Conservation (phyloP, 35 echinoderm and acorn worm genomes). For the Anneissia japonica region DNA sequence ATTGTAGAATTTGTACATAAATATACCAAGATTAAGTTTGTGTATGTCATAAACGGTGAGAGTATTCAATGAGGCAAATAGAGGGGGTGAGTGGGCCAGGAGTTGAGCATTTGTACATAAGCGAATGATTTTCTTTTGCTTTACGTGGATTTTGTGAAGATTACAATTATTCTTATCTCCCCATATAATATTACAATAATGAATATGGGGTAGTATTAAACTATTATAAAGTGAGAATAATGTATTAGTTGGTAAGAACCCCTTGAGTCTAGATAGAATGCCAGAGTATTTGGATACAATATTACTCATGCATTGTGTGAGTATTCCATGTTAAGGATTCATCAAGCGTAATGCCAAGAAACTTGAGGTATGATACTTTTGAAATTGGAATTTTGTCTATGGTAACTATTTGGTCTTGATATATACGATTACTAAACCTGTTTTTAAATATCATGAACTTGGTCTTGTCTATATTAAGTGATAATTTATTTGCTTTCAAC, state of each 20-base stretch:
- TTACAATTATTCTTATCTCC: not conserved
- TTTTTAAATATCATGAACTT: constrained; percentile 31
- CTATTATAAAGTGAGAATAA: not conserved
- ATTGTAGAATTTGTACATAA: not conserved
- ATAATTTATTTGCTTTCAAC: constrained; percentile 17
- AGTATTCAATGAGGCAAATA: not conserved
- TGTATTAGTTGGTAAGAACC: not conserved
- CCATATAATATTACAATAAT: not conserved
- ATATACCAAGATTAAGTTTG: not conserved
- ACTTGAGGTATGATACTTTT: not conserved
- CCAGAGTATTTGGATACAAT: not conserved
- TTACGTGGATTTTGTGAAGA: not conserved
- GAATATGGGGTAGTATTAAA: not conserved
- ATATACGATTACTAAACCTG: not conserved
- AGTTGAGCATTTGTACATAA: not conserved
- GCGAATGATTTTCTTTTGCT: not conserved
- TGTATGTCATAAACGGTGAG: not conserved
- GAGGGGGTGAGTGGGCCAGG: not conserved
- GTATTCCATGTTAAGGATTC: not conserved
- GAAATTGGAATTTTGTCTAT: constrained; percentile 5
- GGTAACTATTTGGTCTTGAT: not conserved
- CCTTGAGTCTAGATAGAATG: not conserved
- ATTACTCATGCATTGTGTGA: not conserved
- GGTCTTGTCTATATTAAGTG: constrained; percentile 29
- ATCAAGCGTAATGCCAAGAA: constrained; percentile 5